Evolutionary conservation across 2,888 invertebrate species (phyloP), one percentile per base, ranked within the genome.

Genomic region (Agrotis puta): DNA sequence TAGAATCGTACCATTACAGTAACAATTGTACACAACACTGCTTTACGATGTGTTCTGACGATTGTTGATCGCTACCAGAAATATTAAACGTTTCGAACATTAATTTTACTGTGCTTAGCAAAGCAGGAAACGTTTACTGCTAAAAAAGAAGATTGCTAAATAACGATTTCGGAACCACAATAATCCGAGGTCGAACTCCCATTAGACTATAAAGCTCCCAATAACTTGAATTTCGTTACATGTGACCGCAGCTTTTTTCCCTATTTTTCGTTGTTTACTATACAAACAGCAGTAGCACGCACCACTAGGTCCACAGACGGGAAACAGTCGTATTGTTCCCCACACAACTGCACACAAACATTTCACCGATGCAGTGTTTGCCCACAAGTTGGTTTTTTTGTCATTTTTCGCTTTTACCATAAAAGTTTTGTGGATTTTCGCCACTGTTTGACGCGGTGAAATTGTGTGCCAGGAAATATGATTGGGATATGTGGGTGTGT

Each of bases 251-350:
- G 81, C 79, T 27, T 76, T 76, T 64, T 18, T 77, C 85, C 81
- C 88, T 88, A 86, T 87, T 91, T 92, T 88, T 90, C 85, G 76
- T 75, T 92, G 92, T 95, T 94, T 92, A 89, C 90, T 80, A 73
- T 83, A 91, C 89, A 94, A 94, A 94, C 89, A 94, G 88, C 87
- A 89, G 88, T 91, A 71, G 83, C 84, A 85, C 88, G 90, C 90
- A 85, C 86, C 87, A 85, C 72, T 88, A 87, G 82, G 80, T 88
- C 87, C 90, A 87, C 93, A 91, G 92, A 92, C 91, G 79, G 90
- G 87, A 91, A 93, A 93, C 89, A 93, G 87, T 76, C 73, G 67
- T 70, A 77, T 79, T 84, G 76, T 77, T 77, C 74, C 33, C 76
- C 77, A 69, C 70, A 83, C 57, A 64, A 68, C 63, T 61, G 71